Conservation (phyloP, 1,140 invertebrate genomes). For the Drosophila orena region DNA sequence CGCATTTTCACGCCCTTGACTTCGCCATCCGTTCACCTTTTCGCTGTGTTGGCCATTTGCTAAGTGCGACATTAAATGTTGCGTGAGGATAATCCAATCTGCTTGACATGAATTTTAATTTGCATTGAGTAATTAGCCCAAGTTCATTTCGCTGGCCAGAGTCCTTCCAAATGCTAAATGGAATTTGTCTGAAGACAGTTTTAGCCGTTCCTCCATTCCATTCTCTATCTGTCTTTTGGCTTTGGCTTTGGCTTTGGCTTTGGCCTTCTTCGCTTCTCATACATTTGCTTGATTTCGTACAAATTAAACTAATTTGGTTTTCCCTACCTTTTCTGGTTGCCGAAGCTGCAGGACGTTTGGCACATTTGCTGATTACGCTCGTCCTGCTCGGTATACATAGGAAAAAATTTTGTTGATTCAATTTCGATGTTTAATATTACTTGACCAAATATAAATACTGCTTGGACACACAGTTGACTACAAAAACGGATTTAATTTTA, state of each 20-base stretch:
- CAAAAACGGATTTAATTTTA: too few relatives aligned
- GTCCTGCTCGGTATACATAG: slow-evolving; percentile 37
- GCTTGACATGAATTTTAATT: slow-evolving; percentile 83
- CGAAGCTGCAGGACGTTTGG: slow-evolving; percentile 42
- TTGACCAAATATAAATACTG: too few relatives aligned
- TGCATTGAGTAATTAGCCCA: slow-evolving; percentile 81
- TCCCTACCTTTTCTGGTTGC: slow-evolving; percentile 41
- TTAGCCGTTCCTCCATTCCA: slow-evolving; percentile 31
- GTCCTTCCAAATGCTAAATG: slow-evolving; percentile 76
- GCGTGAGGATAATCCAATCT: slow-evolving; percentile 83
- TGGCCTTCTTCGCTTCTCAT: slow-evolving; percentile 36
- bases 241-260: slow-evolving; percentile 8
- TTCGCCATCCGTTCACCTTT: slow-evolving; percentile 35
- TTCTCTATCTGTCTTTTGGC: slow-evolving; percentile 4
- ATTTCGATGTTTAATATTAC: too few relatives aligned
- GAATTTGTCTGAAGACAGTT: slow-evolving; percentile 65
- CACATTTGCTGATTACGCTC: slow-evolving; percentile 81
- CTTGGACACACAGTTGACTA: too few relatives aligned
- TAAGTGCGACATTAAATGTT: slow-evolving; percentile 83
- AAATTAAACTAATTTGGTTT: slow-evolving; percentile 80
- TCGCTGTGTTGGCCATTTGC: slow-evolving; percentile 42
- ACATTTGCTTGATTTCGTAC: slow-evolving; percentile 79
- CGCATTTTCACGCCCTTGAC: slow-evolving; percentile 62
- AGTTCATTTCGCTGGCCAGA: slow-evolving; percentile 74
- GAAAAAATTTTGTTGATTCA: not conserved